A percentile compares a stretch with the other conserved stretches of the same genome.
These are phyloP conservation scores for Aphelenchoides bicaudatus DNA, from an alignment of 2,888 invertebrate species.

Conservation along the genomic window DNA sequence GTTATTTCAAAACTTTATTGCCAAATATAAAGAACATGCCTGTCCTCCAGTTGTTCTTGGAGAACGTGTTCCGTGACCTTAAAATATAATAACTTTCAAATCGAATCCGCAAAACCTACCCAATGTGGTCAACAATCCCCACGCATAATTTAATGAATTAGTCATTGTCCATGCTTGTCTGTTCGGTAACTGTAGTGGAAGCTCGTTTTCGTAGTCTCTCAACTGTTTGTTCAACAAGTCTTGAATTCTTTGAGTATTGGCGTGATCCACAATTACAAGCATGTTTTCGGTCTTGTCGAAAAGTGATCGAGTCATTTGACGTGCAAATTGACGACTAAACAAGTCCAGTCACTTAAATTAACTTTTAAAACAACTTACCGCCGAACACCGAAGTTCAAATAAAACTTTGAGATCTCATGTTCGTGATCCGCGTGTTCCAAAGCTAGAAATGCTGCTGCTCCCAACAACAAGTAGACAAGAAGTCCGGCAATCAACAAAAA, in stretches of 20 bases:
- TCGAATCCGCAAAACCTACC: too few relatives aligned
- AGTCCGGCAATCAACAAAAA: conserved; percentile 18
- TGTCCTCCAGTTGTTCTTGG: conserved; percentile 49
- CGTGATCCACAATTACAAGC: conserved; percentile 53
- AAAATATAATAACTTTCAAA: too few relatives aligned
- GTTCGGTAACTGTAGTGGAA: conserved; percentile 22
- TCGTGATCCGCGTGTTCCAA: conserved; percentile 46
- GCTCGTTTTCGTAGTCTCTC: conserved; percentile 20
- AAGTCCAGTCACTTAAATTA: too few relatives aligned
- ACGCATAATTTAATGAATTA: conserved; percentile 54
- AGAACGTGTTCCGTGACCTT: conserved; percentile 45
- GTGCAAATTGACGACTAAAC: conserved; percentile 47
- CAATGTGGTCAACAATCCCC: conserved; percentile 51
- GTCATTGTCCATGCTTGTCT: conserved; percentile 44
- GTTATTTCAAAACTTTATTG: too few relatives aligned
- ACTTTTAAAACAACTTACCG: conserved; percentile 35
- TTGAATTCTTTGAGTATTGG: conserved; percentile 32
- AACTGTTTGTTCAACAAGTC: conserved; percentile 22
- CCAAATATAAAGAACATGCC: too few relatives aligned
- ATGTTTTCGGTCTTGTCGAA: conserved; percentile 56
- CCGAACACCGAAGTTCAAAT: conserved; percentile 41
- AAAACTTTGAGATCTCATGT: conserved; percentile 37
- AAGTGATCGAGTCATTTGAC: conserved; percentile 45
- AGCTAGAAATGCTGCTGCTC: conserved; percentile 46
- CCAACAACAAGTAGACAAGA: conserved; percentile 42